A percentile compares a stretch with the other conserved stretches of the same genome.
These are phyloP conservation scores for Hipposideros armiger DNA, from an alignment of 2,113 vertebrate species.

Conservation along the genomic window DNA sequence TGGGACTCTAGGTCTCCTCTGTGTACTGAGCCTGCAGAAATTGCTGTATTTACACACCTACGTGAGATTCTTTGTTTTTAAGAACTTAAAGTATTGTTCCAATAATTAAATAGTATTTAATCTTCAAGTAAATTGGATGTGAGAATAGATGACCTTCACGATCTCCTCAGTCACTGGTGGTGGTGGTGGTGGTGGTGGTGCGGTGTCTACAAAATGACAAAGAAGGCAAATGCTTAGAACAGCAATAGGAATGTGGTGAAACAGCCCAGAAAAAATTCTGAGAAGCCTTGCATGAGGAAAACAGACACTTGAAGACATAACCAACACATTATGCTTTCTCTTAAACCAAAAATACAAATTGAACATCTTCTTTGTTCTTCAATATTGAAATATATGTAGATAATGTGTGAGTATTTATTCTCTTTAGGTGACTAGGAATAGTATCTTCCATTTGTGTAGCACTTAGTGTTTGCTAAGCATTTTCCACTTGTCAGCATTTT, in stretches of 20 bases:
- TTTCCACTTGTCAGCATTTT: neutral
- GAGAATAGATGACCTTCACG: neutral
- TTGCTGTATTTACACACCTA: neutral
- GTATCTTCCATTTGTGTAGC: neutral
- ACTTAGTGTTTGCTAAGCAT: neutral
- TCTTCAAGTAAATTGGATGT: neutral
- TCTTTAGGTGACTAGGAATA: neutral
- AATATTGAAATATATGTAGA: neutral
- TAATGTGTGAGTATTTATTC: neutral
- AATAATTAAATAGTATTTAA: neutral
- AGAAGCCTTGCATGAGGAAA: neutral
- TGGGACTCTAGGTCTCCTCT: neutral
- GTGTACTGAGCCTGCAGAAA: neutral
- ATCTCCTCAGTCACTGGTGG: neutral
- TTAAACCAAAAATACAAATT: neutral
- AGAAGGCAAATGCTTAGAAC: neutral
- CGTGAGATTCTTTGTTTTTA: neutral
- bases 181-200: no score
- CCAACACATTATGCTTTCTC: neutral
- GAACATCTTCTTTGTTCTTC: neutral
- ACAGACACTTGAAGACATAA: neutral
- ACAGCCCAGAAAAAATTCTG: neutral
- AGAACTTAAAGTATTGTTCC: neutral
- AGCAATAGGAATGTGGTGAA: neutral
- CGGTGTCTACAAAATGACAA: neutral